phyloP scores from a whole-genome alignment of 2,888 invertebrate species.

The Dexiosoma caninum region DNA sequence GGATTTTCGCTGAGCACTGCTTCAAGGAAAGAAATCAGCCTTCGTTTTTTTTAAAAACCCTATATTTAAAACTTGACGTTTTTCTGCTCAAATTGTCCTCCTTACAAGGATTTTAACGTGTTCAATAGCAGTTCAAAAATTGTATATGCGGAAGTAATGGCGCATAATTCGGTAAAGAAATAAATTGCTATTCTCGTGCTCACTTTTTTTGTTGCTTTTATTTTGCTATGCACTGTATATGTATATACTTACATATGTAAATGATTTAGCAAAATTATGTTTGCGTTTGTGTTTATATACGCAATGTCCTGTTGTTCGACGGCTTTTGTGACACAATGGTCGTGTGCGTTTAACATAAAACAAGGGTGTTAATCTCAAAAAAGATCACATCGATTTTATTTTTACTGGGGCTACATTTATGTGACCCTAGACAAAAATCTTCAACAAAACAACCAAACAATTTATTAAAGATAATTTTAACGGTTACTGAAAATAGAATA shows the following conservation, averaged over 20 bases:
- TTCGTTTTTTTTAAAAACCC: no score
- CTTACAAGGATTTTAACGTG: no score
- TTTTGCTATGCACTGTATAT: no score
- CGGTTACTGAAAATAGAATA: background rate
- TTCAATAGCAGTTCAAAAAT: no score
- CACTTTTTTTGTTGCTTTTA: no score
- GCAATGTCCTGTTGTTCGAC: slow-evolving; percentile 9
- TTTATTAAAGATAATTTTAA: slow-evolving; percentile 13
- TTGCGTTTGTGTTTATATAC: background rate
- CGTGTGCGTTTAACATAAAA: slow-evolving; percentile 33
- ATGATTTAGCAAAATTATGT: background rate
- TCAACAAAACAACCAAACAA: slow-evolving; percentile 17
- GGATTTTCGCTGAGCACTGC: no score
- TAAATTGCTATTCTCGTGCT: no score
- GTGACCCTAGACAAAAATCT: background rate
- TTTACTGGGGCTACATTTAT: slow-evolving; percentile 52
- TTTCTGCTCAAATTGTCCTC: no score
- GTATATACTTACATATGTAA: background rate
- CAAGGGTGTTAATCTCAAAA: slow-evolving; percentile 62
- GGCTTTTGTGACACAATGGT: slow-evolving; percentile 3
- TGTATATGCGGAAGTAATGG: no score
- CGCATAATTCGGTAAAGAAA: no score
- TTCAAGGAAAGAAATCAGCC: no score
- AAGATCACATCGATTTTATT: slow-evolving; percentile 58
- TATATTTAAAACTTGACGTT: no score